Evolutionary conservation across 2,888 invertebrate species (phyloP).

Genomic region (Cremastinae sp.): DNA sequence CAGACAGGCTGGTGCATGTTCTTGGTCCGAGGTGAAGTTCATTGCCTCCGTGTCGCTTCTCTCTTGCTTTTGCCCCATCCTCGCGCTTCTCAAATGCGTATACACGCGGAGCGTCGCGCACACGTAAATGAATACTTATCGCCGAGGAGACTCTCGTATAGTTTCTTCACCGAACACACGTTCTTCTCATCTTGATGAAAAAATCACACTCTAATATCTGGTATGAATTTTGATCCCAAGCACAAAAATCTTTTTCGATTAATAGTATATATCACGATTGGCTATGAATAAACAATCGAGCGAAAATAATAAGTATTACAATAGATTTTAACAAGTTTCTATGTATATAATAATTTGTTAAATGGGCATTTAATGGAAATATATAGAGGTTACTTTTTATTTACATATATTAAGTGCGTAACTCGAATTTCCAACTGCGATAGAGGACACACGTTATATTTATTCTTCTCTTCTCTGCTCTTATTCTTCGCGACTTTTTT

Average conservation of each 20-base stretch:
- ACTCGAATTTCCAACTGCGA: too few species aligned
- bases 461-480: too few species aligned
- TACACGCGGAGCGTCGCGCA: slow-evolving; percentile 27
- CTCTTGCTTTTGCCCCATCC: slow-evolving; percentile 47
- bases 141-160: slow-evolving; percentile 30
- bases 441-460: too few species aligned
- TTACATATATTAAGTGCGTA: too few species aligned
- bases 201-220: slow-evolving; percentile 1
- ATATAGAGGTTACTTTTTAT: too few species aligned
- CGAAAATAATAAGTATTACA: too few species aligned
- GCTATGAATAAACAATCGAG: too few species aligned
- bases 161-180: slow-evolving; percentile 41
- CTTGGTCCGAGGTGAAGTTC: slow-evolving; percentile 79
- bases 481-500: not conserved
- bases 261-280: too few species aligned
- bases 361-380: too few species aligned
- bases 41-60: slow-evolving; percentile 76
- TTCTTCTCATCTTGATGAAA: slow-evolving; percentile 15
- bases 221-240: not conserved
- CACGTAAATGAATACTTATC: slow-evolving; percentile 58
- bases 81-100: slow-evolving; percentile 41
- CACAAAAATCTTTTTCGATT: too few species aligned
- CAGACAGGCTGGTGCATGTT: slow-evolving; percentile 71
- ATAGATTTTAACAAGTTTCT: too few species aligned
- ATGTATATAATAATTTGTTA: too few species aligned